Percentiles rank a stretch among this genome's conserved stretches.
phyloP scores from a whole-genome alignment of 2,888 invertebrate species.

The Hypomecis atomaria region DNA sequence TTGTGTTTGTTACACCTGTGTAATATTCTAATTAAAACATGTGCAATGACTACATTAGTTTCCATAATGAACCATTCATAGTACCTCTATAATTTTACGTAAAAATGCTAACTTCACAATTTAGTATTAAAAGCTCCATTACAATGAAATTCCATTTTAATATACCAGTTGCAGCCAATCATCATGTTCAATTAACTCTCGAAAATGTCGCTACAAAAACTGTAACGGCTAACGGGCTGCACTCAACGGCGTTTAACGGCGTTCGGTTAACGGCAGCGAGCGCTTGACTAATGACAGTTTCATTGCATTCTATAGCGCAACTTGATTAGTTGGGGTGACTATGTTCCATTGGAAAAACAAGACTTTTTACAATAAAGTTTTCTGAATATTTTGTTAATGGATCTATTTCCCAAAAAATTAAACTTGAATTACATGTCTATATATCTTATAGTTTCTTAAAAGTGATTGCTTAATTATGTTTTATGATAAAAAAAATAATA shows the following conservation, averaged over 20 bases:
- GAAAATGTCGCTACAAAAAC: conserved; percentile 52
- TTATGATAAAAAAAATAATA: no score
- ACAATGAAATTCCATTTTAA: neutral
- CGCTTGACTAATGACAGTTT: conserved; percentile 58
- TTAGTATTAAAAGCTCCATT: neutral
- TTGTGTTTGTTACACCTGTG: no score
- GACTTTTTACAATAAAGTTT: neutral
- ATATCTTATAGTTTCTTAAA: no score
- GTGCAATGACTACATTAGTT: no score
- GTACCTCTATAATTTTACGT: no score
- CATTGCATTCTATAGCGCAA: conserved; percentile 54
- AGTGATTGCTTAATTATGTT: no score
- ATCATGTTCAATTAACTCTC: conserved; percentile 50
- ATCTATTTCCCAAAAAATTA: no score
- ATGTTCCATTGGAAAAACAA: conserved; percentile 14
- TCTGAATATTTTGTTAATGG: no score
- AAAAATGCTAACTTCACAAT: no score
- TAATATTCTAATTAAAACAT: no score
- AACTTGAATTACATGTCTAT: no score
- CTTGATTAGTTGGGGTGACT: conserved; percentile 45
- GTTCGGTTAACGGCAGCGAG: conserved; percentile 36
- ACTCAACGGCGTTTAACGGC: conserved; percentile 23
- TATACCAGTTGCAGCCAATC: conserved; percentile 34
- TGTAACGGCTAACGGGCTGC: conserved; percentile 25
- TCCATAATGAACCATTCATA: no score